These are phyloP conservation scores for Drosophila affinis DNA, from an alignment of 2,888 invertebrate species.

Conservation along the genomic window DNA sequence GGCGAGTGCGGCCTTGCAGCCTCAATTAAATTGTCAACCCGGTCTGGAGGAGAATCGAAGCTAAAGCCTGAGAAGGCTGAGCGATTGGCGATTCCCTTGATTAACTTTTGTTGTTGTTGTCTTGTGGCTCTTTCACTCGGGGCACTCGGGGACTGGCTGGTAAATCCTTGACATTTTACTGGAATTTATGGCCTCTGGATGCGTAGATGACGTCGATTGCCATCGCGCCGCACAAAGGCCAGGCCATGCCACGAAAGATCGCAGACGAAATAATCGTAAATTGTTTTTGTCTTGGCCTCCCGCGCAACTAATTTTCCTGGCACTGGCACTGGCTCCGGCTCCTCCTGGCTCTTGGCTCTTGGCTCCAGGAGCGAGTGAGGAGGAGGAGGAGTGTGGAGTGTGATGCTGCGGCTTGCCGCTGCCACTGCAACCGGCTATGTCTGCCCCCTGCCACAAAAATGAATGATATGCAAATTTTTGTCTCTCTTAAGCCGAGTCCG, in stretches of 20 bases:
- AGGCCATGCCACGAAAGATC: constrained; percentile 15
- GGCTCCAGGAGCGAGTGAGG: constrained; percentile 21
- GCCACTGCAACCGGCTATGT: not conserved
- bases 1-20: constrained; percentile 22
- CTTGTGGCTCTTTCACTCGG: constrained; percentile 24
- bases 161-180: constrained; percentile 69
- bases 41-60: constrained; percentile 15
- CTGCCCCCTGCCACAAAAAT: constrained; percentile 35
- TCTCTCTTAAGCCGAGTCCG: constrained; percentile 23
- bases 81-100: constrained; percentile 59
- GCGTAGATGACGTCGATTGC: constrained; percentile 56
- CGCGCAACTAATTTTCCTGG: constrained; percentile 59
- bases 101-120: constrained; percentile 60
- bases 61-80: constrained; percentile 34
- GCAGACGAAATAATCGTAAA: constrained; percentile 76
- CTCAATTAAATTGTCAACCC: constrained; percentile 71
- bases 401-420: not conserved
- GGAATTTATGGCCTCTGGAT: constrained; percentile 60
- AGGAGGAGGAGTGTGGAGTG: not conserved
- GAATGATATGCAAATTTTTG: constrained; percentile 74
- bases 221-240: constrained; percentile 25
- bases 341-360: constrained; percentile 12
- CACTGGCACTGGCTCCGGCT: constrained; percentile 1
- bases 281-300: constrained; percentile 56
- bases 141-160: constrained; percentile 14